A percentile compares a stretch with the other conserved stretches of the same genome.
These are phyloP conservation scores for Bradypodion pumilum DNA, from an alignment of 2,797 vertebrate genomes.

Conservation along the genomic window DNA sequence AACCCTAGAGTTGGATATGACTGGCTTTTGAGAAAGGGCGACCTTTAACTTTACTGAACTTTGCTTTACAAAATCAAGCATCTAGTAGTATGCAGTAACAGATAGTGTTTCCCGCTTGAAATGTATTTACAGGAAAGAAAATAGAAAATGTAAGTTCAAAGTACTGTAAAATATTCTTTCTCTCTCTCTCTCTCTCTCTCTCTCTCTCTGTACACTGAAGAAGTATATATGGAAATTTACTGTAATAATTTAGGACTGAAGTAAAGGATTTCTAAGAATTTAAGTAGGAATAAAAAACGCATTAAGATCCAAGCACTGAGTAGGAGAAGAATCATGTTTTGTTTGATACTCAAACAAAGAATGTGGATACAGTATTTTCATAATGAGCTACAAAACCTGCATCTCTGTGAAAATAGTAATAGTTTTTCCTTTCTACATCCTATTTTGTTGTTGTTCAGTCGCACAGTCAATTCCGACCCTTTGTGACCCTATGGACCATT, in stretches of 20 bases:
- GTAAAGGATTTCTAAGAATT: slow-evolving; percentile 11
- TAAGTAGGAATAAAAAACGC: slow-evolving; percentile 10
- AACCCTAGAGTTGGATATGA: too few species aligned
- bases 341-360: not conserved
- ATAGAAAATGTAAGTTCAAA: too few species aligned
- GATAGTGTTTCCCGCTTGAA: not conserved
- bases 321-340: not conserved
- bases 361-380: not conserved
- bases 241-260: not conserved
- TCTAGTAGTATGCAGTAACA: not conserved
- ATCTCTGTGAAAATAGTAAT: not conserved
- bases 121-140: too few species aligned
- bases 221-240: not conserved
- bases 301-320: not conserved
- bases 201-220: not conserved
- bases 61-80: too few species aligned
- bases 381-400: not conserved
- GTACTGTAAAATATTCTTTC: too few species aligned
- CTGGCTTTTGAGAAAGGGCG: too few species aligned
- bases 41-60: too few species aligned
- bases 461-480: too few species aligned
- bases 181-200: too few species aligned
- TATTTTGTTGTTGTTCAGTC: too few species aligned
- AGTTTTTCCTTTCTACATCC: not conserved
- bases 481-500: too few species aligned